Percentiles rank a stretch among this genome's conserved stretches.
Conservation (phyloP, 2,888 invertebrate genomes). For the Branchellion lobata region DNA sequence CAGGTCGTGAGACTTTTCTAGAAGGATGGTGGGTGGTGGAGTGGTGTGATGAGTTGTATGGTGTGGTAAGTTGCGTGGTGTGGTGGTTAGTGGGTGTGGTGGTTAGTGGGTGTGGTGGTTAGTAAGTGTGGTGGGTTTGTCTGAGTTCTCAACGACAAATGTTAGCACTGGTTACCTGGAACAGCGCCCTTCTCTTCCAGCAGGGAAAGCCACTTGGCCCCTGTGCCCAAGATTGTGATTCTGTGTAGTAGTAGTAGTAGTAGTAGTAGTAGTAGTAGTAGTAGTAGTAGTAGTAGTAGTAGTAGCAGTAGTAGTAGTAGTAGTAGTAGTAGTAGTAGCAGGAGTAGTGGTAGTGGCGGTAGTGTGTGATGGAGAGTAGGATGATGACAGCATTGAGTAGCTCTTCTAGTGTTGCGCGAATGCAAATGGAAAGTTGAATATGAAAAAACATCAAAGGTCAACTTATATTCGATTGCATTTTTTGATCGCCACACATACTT, state of each 20-base stretch:
- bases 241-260: constrained; percentile 52
- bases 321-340: too few species aligned
- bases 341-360: too few species aligned
- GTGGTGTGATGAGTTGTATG: background rate
- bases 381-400: too few species aligned
- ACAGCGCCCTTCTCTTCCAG: constrained; percentile 63
- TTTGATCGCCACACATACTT: too few species aligned
- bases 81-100: background rate
- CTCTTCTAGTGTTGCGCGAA: too few species aligned
- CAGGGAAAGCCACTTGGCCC: constrained; percentile 66
- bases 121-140: background rate
- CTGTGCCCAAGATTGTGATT: constrained; percentile 66
- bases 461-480: too few species aligned
- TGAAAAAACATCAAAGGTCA: too few species aligned
- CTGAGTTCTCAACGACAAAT: too few species aligned
- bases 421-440: too few species aligned
- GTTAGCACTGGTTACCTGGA: constrained; percentile 55
- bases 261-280: background rate
- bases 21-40: constrained; percentile 53
- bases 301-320: too few species aligned
- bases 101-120: background rate
- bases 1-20: constrained; percentile 63
- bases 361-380: too few species aligned
- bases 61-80: background rate
- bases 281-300: too few species aligned